Evolutionary conservation across 2,888 invertebrate species (phyloP), one percentile per base, ranked within the genome.

Genomic region (Penaeus monodon): DNA sequence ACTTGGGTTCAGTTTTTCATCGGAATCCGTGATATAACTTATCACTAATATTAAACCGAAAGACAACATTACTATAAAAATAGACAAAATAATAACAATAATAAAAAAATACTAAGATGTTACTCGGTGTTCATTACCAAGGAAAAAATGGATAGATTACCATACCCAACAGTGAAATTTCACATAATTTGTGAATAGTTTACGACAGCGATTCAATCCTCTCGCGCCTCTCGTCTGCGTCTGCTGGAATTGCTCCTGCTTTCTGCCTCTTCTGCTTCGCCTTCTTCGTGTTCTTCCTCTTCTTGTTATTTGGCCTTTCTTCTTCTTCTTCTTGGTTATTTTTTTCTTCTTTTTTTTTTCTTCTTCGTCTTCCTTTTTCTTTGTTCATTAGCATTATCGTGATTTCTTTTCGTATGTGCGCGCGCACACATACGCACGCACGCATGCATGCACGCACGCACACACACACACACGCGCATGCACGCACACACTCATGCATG

Each of bases 361-460:
- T 33, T 20, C 73, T n/a, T 27, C 6, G 3, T 73, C 0, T 33
- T 27, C 0, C 27, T 33, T 24, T 27, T 20, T 33, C 17, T 27
- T 73, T 4, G 14, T 27, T 7, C 27, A 29, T 27, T 10, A 10
- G 2, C n/a, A 20, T n/a, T 24, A 3, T 27, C 33, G 10, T 33
- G 2, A 27, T 8, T 3, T 27, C 33, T 33, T n/a, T 68, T 68
- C 29, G n/a, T n/a, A 2, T n/a, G 4, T n/a, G 4, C 68, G 2
- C 68, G 20, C 68, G 20, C 68, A 73, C 73, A 7, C n/a, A 73
- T 6, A 10, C 27, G n/a, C 73, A n/a, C 73, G n/a, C 73, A n/a
- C 73, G n/a, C 73, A n/a, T 27, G 27, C 73, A 73, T 38, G 27
- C 73, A 73, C 73, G 27, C 73, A 73, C 27, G 27, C 73, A 73